Conservation (phyloP, 2,888 invertebrate genomes). For the Heliconius ethilla region DNA sequence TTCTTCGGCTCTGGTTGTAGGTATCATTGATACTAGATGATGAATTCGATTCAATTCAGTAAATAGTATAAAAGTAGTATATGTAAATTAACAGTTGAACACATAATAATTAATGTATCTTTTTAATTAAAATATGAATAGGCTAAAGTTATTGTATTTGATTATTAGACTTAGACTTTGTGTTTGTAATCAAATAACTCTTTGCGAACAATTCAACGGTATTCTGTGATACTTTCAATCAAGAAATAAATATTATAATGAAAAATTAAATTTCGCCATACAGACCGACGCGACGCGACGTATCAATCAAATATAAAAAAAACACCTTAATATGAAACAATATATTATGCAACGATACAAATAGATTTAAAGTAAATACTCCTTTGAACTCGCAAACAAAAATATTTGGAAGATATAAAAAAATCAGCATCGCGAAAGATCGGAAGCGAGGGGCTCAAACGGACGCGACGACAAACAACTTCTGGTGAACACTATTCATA, state of each 20-base stretch:
- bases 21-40: neutral
- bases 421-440: slow-evolving; percentile 43
- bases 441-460: slow-evolving; percentile 48
- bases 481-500: slow-evolving; percentile 45
- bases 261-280: neutral
- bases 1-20: neutral
- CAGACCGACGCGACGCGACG: too few relatives aligned
- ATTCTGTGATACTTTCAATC: neutral
- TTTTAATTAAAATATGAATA: too few relatives aligned
- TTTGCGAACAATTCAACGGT: neutral
- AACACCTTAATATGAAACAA: neutral
- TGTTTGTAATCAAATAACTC: neutral
- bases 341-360: neutral
- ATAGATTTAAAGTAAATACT: slow-evolving; percentile 24
- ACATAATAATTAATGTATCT: too few relatives aligned
- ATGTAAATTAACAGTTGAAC: neutral
- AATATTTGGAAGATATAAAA: slow-evolving; percentile 47
- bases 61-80: neutral
- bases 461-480: slow-evolving; percentile 52
- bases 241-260: too few relatives aligned
- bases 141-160: too few relatives aligned
- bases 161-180: too few relatives aligned
- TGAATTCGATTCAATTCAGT: too few relatives aligned
- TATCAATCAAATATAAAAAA: neutral
- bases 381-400: slow-evolving; percentile 44